Conservation (phyloP, 1,140 invertebrate genomes). For the Acromyrmex echinatior region DNA sequence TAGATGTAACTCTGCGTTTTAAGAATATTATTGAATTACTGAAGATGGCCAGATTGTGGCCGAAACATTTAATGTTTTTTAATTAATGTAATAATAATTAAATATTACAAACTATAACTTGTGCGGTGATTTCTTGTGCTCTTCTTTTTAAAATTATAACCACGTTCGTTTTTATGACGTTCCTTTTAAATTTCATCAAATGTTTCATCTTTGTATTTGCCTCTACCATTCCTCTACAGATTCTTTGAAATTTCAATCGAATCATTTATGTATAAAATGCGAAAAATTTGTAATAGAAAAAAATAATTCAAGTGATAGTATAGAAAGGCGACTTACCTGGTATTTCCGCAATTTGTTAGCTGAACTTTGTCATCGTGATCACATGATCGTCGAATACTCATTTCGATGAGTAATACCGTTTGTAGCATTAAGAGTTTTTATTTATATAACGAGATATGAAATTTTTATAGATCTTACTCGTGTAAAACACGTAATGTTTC, state of each 20-base stretch:
- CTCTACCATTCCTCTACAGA: too few species aligned
- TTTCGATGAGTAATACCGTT: slow-evolving; percentile 46
- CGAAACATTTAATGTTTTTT: too few species aligned
- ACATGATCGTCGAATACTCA: slow-evolving; percentile 5
- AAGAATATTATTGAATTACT: too few species aligned
- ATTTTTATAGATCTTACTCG: neutral
- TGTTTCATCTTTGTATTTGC: neutral
- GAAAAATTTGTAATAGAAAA: neutral
- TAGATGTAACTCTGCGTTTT: too few species aligned
- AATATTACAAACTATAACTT: too few species aligned
- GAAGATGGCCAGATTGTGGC: too few species aligned
- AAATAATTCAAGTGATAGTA: neutral
- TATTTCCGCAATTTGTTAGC: neutral
- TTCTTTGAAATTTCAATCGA: neutral
- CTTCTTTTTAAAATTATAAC: too few species aligned
- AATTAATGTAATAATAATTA: too few species aligned
- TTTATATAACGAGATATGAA: slow-evolving; percentile 11
- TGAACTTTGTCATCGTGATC: slow-evolving; percentile 10
- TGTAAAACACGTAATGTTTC: neutral
- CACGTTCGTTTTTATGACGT: too few species aligned
- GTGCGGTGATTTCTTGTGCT: too few species aligned
- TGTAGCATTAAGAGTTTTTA: neutral
- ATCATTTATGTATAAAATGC: neutral
- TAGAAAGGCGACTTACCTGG: neutral
- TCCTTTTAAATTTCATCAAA: neutral